phyloP scores from a whole-genome alignment of 2,888 invertebrate genomes.

The Vannuccia rotundouncinata region DNA sequence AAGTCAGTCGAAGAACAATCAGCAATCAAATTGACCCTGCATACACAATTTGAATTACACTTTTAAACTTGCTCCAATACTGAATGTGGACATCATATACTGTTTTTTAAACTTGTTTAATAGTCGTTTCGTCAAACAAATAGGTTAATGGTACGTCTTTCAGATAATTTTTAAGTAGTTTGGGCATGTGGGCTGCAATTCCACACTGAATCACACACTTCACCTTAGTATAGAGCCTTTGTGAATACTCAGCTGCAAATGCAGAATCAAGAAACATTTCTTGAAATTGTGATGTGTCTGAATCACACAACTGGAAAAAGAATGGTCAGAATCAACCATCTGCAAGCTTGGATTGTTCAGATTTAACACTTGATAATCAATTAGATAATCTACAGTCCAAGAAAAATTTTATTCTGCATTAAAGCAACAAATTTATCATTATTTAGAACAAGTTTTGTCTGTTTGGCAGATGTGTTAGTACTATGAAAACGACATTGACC shows the following conservation, averaged over 20 bases:
- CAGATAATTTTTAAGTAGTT: conserved; percentile 15
- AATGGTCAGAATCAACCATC: conserved; percentile 27
- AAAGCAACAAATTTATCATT: neutral
- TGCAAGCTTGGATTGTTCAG: neutral
- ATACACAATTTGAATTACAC: neutral
- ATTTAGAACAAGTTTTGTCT: neutral
- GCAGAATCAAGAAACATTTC: conserved; percentile 29
- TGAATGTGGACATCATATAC: conserved; percentile 22
- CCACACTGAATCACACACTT: conserved; percentile 30
- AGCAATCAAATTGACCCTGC: conserved; percentile 28
- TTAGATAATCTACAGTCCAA: neutral
- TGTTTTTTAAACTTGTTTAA: conserved; percentile 9
- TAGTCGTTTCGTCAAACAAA: conserved; percentile 28
- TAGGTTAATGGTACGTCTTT: conserved; percentile 24
- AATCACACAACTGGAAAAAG: conserved; percentile 16
- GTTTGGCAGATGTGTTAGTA: neutral
- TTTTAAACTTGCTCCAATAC: conserved; percentile 24
- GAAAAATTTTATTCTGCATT: neutral
- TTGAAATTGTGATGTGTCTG: neutral
- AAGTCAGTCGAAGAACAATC: conserved; percentile 20
- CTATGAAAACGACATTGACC: too few relatives aligned
- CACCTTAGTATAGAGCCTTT: conserved; percentile 12
- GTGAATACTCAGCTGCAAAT: conserved; percentile 30
- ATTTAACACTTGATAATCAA: neutral
- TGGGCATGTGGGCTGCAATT: neutral